These are phyloP conservation scores for Orientallactaga bullata DNA, from an alignment of 2,113 vertebrate species.

Conservation along the genomic window DNA sequence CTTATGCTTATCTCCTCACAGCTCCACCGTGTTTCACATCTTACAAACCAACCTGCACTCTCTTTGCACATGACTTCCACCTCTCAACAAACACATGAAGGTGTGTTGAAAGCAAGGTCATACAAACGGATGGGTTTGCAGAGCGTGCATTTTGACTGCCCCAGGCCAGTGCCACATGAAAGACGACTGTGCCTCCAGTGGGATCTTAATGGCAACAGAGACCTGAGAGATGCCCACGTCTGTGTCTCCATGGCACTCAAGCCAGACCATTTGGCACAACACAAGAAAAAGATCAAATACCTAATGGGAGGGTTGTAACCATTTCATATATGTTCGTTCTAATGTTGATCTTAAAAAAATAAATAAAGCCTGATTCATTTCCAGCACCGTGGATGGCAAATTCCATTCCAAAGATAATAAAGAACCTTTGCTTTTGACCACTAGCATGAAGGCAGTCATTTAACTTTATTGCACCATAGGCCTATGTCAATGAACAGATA, in stretches of 20 bases:
- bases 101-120: not conserved
- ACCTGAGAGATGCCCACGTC: not conserved
- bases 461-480: slow-evolving; percentile 15
- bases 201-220: not conserved
- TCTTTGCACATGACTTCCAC: not conserved
- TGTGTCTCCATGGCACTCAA: not conserved
- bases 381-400: not conserved
- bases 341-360: not conserved
- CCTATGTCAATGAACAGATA: not conserved
- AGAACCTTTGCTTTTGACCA: not conserved
- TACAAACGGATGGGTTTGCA: not conserved
- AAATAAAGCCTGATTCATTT: slow-evolving; percentile 5
- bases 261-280: not conserved
- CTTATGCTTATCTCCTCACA: slow-evolving; percentile 14
- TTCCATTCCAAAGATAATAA: slow-evolving; percentile 40
- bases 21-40: not conserved
- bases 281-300: slow-evolving; percentile 12
- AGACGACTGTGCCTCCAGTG: not conserved
- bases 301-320: slow-evolving; percentile 13
- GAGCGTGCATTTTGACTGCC: not conserved
- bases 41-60: not conserved
- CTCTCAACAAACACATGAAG: slow-evolving; percentile 15
- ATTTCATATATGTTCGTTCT: slow-evolving; percentile 19
- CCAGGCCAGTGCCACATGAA: not conserved
- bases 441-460: not conserved